Base-by-base conservation (phyloP, 2,888 invertebrate species). In the Pristionchus fissidentatus region DNA sequence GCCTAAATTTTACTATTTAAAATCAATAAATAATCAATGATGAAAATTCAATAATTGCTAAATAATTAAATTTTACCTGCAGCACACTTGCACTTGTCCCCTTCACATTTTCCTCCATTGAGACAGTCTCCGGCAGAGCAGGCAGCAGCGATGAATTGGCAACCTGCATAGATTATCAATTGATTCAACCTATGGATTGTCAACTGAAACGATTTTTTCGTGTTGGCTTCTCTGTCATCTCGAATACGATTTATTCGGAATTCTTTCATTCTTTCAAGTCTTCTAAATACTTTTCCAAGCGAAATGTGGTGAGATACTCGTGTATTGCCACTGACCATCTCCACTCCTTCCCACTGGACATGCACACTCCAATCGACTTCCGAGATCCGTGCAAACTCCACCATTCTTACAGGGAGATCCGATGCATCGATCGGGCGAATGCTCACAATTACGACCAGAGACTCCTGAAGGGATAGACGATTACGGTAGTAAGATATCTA, bases 381-480 rank as follows among this genome's bases (percentile, higher is more conserved):
- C 97, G 91, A 96, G 97, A 93, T 97, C 97, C 93, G 96, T 96
- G 90, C 97, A 98, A 92, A 95, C 95, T 82, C 97, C 97, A 73
- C 96, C 96, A 91, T 98, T 97, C 96, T 97, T 97, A 92, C 97
- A 98, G 5, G 97, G 97, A 91, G 95, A 95, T 41, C 97, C 97
- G 85, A 97, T 96, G 92, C 97, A 97, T 87, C 97, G 95, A 93
- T 97, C 97, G 3, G 97, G 97, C 0, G 97, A 97, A 0, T 97
- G 97, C 93, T 97, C 97, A 93, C 98, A 98, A 93, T 97, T 96
- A 93, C 97, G 97, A 15, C 97, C 98, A 92, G 97, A 97, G 0
- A 97, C 97, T 89, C 97, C 97, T 87, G 96, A 96, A 73, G 22
- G 57, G 22, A 26, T 19, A 1, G n/a, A n/a, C n/a, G n/a, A 49